Base-by-base conservation (phyloP, 2,888 invertebrate species). In the Caenorhabditis auriculariae region DNA sequence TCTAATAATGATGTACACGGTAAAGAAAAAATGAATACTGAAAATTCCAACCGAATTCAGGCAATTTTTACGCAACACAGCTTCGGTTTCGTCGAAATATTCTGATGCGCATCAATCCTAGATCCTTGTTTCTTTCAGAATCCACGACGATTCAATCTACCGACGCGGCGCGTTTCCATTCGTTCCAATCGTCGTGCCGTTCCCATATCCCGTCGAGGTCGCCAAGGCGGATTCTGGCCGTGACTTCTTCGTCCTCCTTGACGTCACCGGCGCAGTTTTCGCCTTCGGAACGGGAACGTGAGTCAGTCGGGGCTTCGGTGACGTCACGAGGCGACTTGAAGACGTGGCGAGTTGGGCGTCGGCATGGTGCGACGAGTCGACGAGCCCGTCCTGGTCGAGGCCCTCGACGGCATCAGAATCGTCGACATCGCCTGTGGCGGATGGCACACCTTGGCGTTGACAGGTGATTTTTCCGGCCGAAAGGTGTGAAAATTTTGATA, bases 271-370 rank as follows among this genome's bases (percentile, higher is more conserved):
- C 12, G 58, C 54, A 24, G 7, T 62, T 43, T 62, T 58, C 23
- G 28, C 62, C 26, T 54, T 62, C 51, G 62, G 62, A 2, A 62
- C 62, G 23, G 62, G 62, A 27, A 62, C 58, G 62, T 62, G 12
- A 39, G 58, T 44, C 2, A 21, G 6, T 23, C 12, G 24, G 26
- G 5, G 12, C n/a, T n/a, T n/a, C n/a, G n/a, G n/a, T n/a, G n/a
- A n/a, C n/a, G n/a, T n/a, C n/a, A n/a, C n/a, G n/a, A n/a, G n/a
- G n/a, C n/a, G n/a, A n/a, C n/a, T 49, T 60, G 17, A 48, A 62
- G 62, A 9, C 50, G 62, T 15, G 62, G 62, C 3, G 62, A 62
- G 26, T 52, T 62, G 4, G 62, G 62, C 15, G 54, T 58, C 17
- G 62, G 62, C 24, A 26, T 58, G 21, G 43, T 56, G 42, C 56